Conservation (phyloP, 2,888 invertebrate genomes). For the Carcina quercana region DNA sequence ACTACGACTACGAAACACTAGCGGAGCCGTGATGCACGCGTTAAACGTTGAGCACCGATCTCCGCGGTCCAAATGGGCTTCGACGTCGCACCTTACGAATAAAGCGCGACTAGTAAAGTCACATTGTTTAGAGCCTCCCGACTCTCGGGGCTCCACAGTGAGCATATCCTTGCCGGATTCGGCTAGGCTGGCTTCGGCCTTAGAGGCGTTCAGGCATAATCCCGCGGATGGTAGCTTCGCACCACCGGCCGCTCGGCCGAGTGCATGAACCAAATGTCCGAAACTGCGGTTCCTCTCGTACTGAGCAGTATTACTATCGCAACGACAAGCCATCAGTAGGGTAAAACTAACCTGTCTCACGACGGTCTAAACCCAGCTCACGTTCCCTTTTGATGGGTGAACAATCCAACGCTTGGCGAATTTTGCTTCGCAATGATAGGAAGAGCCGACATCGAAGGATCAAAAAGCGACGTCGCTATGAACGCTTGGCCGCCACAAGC, state of each 20-base stretch:
- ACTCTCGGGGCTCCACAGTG: slow-evolving; percentile 51
- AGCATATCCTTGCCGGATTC: slow-evolving; percentile 57
- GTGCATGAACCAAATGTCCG: slow-evolving; percentile 77
- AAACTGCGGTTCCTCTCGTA: slow-evolving; percentile 76
- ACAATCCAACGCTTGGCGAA: slow-evolving; percentile 3
- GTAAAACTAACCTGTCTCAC: slow-evolving; percentile 78
- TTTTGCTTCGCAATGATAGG: slow-evolving; percentile 3
- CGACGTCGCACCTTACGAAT: slow-evolving; percentile 40
- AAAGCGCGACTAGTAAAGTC: slow-evolving; percentile 40
- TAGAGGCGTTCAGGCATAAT: slow-evolving; percentile 74
- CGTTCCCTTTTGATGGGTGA: slow-evolving; percentile 1
- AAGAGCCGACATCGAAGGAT: slow-evolving; percentile 3
- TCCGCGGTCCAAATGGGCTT: slow-evolving; percentile 43
- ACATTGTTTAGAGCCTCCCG: slow-evolving; percentile 63
- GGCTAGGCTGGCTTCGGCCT: slow-evolving; percentile 77
- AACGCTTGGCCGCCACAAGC: slow-evolving; percentile 22
- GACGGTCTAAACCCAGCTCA: slow-evolving; percentile 63
- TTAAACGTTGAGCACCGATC: slow-evolving; percentile 38
- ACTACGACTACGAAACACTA: too few species aligned
- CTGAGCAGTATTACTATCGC: slow-evolving; percentile 72
- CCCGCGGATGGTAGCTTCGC: slow-evolving; percentile 74
- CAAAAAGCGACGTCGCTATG: slow-evolving; percentile 3
- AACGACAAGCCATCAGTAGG: slow-evolving; percentile 71
- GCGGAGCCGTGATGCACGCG: slow-evolving; percentile 29
- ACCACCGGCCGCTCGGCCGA: slow-evolving; percentile 77